Percentiles rank a stretch among this genome's conserved stretches.
phyloP scores from a whole-genome alignment of 2,113 vertebrate genomes.

The Forbesichthys agassizii region DNA sequence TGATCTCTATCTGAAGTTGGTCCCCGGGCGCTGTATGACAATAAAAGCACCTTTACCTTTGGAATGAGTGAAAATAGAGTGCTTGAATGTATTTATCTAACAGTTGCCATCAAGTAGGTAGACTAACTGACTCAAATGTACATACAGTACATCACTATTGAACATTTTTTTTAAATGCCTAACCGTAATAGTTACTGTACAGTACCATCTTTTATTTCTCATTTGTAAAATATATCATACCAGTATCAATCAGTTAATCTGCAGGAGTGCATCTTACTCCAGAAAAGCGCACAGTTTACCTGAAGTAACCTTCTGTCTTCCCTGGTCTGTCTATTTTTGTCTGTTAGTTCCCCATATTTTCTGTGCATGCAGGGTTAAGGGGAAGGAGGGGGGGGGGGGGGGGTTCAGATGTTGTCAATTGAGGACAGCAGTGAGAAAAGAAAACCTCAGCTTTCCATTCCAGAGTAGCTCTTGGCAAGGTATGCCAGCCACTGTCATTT shows the following conservation, averaged over 20 bases:
- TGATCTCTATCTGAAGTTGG: too few species aligned
- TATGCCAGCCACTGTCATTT: slow-evolving; percentile 56
- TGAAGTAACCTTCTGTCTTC: slow-evolving; percentile 36
- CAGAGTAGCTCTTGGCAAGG: slow-evolving; percentile 61
- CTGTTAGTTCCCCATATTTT: slow-evolving; percentile 8
- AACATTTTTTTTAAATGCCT: too few species aligned
- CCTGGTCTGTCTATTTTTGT: slow-evolving; percentile 16
- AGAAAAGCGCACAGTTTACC: slow-evolving; percentile 15
- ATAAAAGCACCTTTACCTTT: too few species aligned
- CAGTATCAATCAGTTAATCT: neutral
- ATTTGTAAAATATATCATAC: neutral
- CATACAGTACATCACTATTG: too few species aligned
- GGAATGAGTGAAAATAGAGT: too few species aligned
- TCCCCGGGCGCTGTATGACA: too few species aligned
- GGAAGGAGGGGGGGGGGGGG: too few species aligned
- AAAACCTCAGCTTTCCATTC: slow-evolving; percentile 38
- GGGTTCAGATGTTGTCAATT: slow-evolving; percentile 2
- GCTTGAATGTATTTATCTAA: too few species aligned
- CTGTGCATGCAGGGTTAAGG: neutral
- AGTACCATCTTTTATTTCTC: too few species aligned
- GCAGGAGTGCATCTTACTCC: neutral
- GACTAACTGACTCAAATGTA: too few species aligned
- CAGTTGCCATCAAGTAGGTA: too few species aligned
- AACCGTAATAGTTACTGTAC: too few species aligned
- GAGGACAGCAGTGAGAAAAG: slow-evolving; percentile 15